Conservation (phyloP, 1,140 invertebrate genomes). For the Lordiphosa stackelbergi region DNA sequence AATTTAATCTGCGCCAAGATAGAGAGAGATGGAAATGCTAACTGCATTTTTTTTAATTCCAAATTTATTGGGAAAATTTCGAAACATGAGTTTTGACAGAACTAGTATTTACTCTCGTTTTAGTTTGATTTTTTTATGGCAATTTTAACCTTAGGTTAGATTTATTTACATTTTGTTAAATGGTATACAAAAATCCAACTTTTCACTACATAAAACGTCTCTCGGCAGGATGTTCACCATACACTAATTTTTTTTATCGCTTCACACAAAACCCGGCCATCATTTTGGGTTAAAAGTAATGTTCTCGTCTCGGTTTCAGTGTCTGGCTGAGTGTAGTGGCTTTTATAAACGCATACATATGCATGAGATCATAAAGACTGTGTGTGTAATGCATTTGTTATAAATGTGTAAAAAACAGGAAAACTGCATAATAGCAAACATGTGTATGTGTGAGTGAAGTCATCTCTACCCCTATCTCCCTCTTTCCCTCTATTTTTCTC, state of each 20-base stretch:
- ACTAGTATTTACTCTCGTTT: too few relatives aligned
- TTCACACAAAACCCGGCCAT: conserved; percentile 17
- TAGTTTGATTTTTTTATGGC: too few relatives aligned
- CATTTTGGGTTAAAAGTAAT: conserved; percentile 33
- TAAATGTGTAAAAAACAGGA: conserved; percentile 51
- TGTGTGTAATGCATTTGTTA: conserved; percentile 53
- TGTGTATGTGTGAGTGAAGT: conserved; percentile 38
- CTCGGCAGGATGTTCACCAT: conserved; percentile 9
- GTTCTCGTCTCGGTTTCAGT: conserved; percentile 7
- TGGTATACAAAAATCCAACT: conserved; percentile 1
- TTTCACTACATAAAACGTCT: conserved; percentile 14
- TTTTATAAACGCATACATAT: conserved; percentile 70
- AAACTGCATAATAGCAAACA: conserved; percentile 50
- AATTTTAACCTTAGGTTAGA: too few relatives aligned
- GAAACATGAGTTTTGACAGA: too few relatives aligned
- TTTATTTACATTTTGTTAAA: too few relatives aligned
- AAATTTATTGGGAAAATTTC: too few relatives aligned
- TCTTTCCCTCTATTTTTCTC: neutral
- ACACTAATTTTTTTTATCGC: conserved; percentile 25
- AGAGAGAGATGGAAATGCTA: neutral
- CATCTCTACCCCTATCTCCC: neutral
- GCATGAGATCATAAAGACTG: conserved; percentile 65
- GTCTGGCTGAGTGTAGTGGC: conserved; percentile 33
- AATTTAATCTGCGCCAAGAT: conserved; percentile 16
- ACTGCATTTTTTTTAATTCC: neutral